Evolutionary conservation across 1,140 invertebrate species (phyloP).

Genomic region (Plutomurus gul): DNA sequence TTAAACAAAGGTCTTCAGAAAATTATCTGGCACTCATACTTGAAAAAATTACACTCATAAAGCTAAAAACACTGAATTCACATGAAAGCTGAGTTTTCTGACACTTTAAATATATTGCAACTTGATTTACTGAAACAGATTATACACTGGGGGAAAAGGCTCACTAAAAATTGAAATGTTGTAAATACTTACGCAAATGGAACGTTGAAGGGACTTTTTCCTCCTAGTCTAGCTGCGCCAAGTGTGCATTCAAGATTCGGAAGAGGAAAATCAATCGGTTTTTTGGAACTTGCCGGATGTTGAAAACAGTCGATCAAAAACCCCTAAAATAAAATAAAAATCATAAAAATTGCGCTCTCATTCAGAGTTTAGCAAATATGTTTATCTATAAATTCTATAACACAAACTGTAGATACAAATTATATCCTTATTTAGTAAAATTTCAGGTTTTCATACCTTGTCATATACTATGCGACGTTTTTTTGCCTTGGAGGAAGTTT

Average conservation of each 20-base stretch:
- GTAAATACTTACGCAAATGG: conserved; percentile 21
- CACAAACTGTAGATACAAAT: not conserved
- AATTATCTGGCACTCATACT: no score
- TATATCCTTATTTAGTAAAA: not conserved
- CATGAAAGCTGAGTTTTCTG: no score
- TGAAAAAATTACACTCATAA: no score
- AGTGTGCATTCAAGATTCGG: conserved; percentile 42
- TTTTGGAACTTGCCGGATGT: conserved; percentile 36
- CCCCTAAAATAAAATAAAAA: conserved; percentile 12
- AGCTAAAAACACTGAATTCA: no score
- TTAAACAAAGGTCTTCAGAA: no score
- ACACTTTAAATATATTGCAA: no score
- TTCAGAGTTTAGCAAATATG: not conserved
- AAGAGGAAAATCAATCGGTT: conserved; percentile 36
- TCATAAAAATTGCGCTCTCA: not conserved
- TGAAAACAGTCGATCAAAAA: conserved; percentile 49
- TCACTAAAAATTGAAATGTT: no score
- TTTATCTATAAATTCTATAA: no score
- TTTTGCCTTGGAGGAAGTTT: not conserved
- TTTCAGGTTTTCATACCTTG: not conserved
- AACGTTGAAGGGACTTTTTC: not conserved
- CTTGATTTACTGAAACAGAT: no score
- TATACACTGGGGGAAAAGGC: no score
- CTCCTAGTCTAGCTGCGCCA: conserved; percentile 1
- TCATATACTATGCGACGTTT: conserved; percentile 1